These are phyloP conservation scores for Aphaenogaster rudis DNA, from an alignment of 1,140 invertebrate genomes.

Conservation along the genomic window DNA sequence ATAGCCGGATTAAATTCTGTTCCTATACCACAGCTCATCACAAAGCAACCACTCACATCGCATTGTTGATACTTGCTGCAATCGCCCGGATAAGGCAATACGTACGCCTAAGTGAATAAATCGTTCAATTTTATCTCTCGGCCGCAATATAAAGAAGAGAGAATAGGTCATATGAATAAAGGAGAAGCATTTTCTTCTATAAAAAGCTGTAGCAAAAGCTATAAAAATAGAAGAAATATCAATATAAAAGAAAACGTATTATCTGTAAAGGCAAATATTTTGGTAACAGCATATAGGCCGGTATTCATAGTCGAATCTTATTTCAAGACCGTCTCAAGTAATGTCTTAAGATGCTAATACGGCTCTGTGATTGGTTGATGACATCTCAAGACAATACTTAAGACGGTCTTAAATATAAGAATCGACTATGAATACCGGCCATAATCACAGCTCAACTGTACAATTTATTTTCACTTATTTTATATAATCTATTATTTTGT, in stretches of 20 bases:
- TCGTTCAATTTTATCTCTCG: constrained; percentile 3
- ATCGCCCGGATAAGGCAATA: constrained; percentile 79
- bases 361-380: too few relatives aligned
- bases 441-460: neutral
- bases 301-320: too few relatives aligned
- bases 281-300: neutral
- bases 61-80: constrained; percentile 86
- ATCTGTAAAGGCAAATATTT: neutral
- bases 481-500: neutral
- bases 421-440: too few relatives aligned
- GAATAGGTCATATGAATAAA: neutral
- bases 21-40: constrained; percentile 82
- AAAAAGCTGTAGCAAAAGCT: neutral
- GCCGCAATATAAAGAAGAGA: constrained; percentile 24
- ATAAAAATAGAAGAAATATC: neutral
- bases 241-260: neutral
- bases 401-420: too few relatives aligned
- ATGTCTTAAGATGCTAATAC: too few relatives aligned
- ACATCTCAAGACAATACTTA: too few relatives aligned
- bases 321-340: too few relatives aligned
- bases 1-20: constrained; percentile 84
- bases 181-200: neutral
- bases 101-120: constrained; percentile 65
- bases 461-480: neutral
- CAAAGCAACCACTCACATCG: constrained; percentile 79